Conservation (phyloP, 2,888 invertebrate genomes). For the Phalangium opilio region DNA sequence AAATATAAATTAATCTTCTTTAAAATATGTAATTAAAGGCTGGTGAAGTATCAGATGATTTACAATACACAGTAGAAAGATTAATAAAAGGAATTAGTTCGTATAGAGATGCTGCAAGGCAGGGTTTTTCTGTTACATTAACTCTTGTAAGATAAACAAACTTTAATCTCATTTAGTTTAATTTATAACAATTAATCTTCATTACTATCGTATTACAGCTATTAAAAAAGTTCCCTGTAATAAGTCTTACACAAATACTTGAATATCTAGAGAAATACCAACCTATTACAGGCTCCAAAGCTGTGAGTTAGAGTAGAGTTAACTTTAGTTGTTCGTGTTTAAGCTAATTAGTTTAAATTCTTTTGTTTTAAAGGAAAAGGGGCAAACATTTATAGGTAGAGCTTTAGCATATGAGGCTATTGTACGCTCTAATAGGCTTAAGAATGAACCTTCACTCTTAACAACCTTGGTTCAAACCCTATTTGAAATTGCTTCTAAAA, state of each 20-base stretch:
- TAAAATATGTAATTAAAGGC: neutral
- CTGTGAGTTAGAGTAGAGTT: neutral
- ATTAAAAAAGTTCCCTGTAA: constrained; percentile 37
- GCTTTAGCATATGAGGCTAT: constrained; percentile 53
- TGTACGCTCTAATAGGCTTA: constrained; percentile 46
- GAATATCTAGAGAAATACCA: constrained; percentile 12
- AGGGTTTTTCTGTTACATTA: constrained; percentile 43
- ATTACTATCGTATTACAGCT: constrained; percentile 25
- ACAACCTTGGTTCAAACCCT: constrained; percentile 35
- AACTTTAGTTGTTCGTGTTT: too few species aligned
- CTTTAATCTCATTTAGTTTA: too few species aligned
- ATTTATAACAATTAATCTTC: too few species aligned
- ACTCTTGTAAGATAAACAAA: constrained; percentile 15
- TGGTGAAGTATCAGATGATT: constrained; percentile 30
- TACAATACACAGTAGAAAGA: constrained; percentile 49
- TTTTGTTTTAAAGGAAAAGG: constrained; percentile 50
- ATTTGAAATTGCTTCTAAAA: constrained; percentile 42
- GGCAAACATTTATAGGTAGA: constrained; percentile 53
- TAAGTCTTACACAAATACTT: constrained; percentile 26
- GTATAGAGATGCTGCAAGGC: constrained; percentile 43
- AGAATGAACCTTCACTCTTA: constrained; percentile 34
- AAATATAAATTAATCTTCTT: too few species aligned
- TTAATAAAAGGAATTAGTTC: constrained; percentile 56
- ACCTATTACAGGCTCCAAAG: neutral
- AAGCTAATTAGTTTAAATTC: too few species aligned